Base-by-base conservation (phyloP, 2,888 invertebrate genomes). In the Mythimna loreyi region DNA sequence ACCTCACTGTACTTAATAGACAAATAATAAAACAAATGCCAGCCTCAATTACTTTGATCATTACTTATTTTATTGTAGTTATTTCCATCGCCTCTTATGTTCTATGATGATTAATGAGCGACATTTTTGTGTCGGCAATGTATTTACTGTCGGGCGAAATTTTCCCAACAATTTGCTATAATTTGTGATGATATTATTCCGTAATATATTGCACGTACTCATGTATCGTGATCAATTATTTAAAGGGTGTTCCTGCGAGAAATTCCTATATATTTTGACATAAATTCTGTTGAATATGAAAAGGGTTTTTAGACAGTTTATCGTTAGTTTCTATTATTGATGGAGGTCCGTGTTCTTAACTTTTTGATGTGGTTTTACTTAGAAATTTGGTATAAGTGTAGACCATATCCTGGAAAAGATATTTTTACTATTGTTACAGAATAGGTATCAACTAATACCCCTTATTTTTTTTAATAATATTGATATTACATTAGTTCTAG, bases 101-200 rank as follows among this genome's bases (percentile, higher is more conserved):
- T 79, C 53, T 66, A 68, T 25, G 57, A 83, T 72, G 85, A 83
- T 85, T 72, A 78, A 84, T 83, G 84, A 69, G 36, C 25, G 25
- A 57, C 73, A 66, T 66, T 79, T 79, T 77, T 40, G 69, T 55
- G 62, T 43, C 53, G 50, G 69, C 70, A 43, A 76, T 80, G 80
- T 75, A 73, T 40, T 78, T 73, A 72, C 59, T 78, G 71, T 76
- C 80, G 30, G 58, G 49, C 36, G 36, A 71, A 79, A 55, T 78
- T 79, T 70, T 75, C 75, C 56, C 66, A 70, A 62, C 62, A 83
- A 83, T 81, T 75, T 75, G 62, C 40, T 75, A 63, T 68, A 66
- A 76, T 83, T 84, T 75, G 23, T 16, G 56, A 67, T 56, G 68
- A 71, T 75, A 72, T 65, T 64, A 36, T 55, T 50, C 13, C 16